Percentiles rank a stretch among this genome's conserved stretches.
phyloP scores from a whole-genome alignment of 2,113 vertebrate species.

The Oryzias melastigma region DNA sequence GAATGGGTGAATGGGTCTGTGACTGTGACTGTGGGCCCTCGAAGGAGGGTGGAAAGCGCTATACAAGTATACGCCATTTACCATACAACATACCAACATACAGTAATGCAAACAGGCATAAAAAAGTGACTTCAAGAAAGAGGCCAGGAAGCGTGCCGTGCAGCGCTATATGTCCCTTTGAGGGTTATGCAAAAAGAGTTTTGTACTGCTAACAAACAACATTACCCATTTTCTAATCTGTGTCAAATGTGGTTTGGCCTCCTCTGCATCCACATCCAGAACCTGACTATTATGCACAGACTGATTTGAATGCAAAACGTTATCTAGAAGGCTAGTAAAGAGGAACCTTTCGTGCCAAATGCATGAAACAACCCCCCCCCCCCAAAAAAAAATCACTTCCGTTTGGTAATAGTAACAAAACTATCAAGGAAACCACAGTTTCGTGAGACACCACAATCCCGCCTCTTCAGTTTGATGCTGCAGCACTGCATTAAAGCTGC shows the following conservation, averaged over 20 bases:
- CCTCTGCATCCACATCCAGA: conserved; percentile 11
- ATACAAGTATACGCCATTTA: no score
- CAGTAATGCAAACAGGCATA: no score
- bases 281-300: background rate
- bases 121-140: no score
- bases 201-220: background rate
- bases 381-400: conserved; percentile 58
- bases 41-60: no score
- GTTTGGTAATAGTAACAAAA: conserved; percentile 40
- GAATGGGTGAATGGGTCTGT: no score
- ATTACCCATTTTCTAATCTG: background rate
- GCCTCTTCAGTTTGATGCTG: background rate
- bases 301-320: conserved; percentile 20
- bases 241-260: conserved; percentile 11
- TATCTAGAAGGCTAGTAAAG: conserved; percentile 18
- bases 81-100: no score
- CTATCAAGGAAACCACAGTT: conserved; percentile 61
- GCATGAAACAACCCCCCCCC: no score
- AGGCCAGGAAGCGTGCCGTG: no score
- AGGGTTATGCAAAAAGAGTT: no score
- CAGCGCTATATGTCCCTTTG: no score
- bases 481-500: conserved; percentile 16
- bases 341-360: conserved; percentile 30
- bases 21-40: no score
- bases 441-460: conserved; percentile 34